Base-by-base conservation (phyloP, 2,113 vertebrate species). In the Gallinago media region DNA sequence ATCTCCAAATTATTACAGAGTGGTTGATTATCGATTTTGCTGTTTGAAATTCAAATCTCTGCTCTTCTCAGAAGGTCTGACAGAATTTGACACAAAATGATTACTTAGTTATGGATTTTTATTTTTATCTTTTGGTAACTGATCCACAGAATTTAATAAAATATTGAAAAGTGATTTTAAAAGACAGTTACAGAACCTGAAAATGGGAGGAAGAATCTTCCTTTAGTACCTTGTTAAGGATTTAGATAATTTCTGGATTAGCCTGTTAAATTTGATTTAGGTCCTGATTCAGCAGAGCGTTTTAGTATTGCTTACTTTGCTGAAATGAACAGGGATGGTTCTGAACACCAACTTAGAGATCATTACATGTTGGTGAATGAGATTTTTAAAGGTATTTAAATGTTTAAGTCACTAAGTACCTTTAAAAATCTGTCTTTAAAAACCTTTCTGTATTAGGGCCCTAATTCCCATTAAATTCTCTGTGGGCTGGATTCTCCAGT, bases 191-290 rank as follows among this genome's bases (percentile, higher is more conserved):
- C 56, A 95, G 66, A 77, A 84, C 8, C 8, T 89, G 50, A 44
- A 92, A 81, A 68, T 8, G 6, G 9, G 40, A 65, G 83, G 31
- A 84, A 12, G n/a, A 70, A 72, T 56, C 21, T 61, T 80, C 11
- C 52, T 90, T 83, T 71, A 47, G 26, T n/a, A 87, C 32, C 20
- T 94, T 82, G 18, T 29, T 49, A 40, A 63, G 50, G 32, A 65
- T 93, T 78, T 86, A 86, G 73, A 75, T 85, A 91, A 85, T 84
- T 92, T 92, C 68, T 95, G 68, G 72, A 86, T 94, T 95, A 91
- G 10, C 44, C 22, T 78, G 52, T 71, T 88, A 92, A 86, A 81
- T 94, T 92, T 91, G 56, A 68, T 93, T 87, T 85, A 68, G 23
- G 6, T 59, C 56, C 76, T 95, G 85, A 91, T 85, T 95, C 86